Evolutionary conservation across 1,140 invertebrate species (phyloP), one percentile per base, ranked within the genome.

Genomic region (Calycopis cecrops): DNA sequence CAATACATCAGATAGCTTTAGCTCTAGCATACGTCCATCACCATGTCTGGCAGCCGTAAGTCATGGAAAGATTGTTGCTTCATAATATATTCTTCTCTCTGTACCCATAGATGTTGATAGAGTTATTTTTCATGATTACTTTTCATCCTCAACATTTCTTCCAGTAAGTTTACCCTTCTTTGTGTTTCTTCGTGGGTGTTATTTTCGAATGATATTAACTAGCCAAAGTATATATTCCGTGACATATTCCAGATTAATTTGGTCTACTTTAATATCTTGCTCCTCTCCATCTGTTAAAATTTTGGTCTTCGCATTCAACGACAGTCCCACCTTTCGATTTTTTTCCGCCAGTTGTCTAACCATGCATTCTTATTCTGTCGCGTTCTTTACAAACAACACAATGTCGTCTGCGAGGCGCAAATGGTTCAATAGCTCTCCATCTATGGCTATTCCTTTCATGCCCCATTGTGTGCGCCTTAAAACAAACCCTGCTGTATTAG

Each of bases 261-360:
- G n/a, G n/a, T n/a, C n/a, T n/a, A n/a, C n/a, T n/a, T n/a, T n/a
- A n/a, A n/a, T n/a, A n/a, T n/a, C n/a, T n/a, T n/a, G n/a, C n/a
- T n/a, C n/a, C n/a, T n/a, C n/a, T n/a, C n/a, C n/a, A n/a, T n/a
- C n/a, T n/a, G n/a, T n/a, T n/a, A n/a, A n/a, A n/a, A n/a, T n/a
- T n/a, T n/a, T n/a, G n/a, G n/a, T n/a, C n/a, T n/a, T 37, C 0
- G 44, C 11, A 9, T 66, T 62, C 33, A 63, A 49, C 21, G 28
- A 48, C 12, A 61, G 48, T 42, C 59, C 61, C 1, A 63, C 57
- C 47, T 57, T 60, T 51, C 38, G 17, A 35, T 57, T 62, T 48
- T 57, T 42, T 9, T 0, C 33, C 34, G 57, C 37, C 10, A 68
- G 12, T 60, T 62, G 28, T 4, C 16, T 49, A 11, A 66, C 14